Evolutionary conservation across 2,113 vertebrate species (phyloP), one percentile per base, ranked within the genome.

Genomic region (Thoracochromis brauschi): DNA sequence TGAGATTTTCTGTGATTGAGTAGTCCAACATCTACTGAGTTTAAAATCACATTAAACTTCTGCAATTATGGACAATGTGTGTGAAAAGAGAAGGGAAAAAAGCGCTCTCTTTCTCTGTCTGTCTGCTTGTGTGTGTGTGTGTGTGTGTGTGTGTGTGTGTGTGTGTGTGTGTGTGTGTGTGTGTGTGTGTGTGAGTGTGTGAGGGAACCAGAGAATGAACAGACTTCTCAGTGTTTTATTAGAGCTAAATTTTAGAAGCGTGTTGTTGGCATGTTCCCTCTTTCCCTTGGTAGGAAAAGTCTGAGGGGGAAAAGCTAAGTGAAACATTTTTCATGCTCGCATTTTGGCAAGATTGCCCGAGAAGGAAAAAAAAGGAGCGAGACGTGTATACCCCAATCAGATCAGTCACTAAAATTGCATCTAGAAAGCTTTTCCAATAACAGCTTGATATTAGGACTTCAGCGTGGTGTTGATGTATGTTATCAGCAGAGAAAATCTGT

Each of bases 361-460:
- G 31, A 90, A 82, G 90, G 42, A 33, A 73, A 24, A 26, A 71
- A 87, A 85, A 65, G 81, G 29, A 11, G 35, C n/a, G 40, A 54
- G 83, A 87, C 85, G 91, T 91, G 87, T 83, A 85, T 75, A 84
- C 87, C 85, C 92, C 83, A 63, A 88, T 88, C 87, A 93, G 88
- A 94, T 93, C 91, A 88, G 90, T 94, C 92, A 92, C 88, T 92
- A 90, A 92, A 94, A 93, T 90, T 91, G 90, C 92, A 92, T 58
- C 19, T 42, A 87, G 90, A 92, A 83, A 85, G 88, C 86, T 85
- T 93, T 93, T 91, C 87, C 87, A 93, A 91, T 92, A 94, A 92
- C 92, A 93, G 92, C 92, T 93, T 95, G 90, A 91, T 93, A 93
- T 93, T 93, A 88, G 83, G 88, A 90, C 92, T 91, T 93, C 82